Base-by-base conservation (phyloP, 2,888 invertebrate genomes). In the Platypus cylindrus region DNA sequence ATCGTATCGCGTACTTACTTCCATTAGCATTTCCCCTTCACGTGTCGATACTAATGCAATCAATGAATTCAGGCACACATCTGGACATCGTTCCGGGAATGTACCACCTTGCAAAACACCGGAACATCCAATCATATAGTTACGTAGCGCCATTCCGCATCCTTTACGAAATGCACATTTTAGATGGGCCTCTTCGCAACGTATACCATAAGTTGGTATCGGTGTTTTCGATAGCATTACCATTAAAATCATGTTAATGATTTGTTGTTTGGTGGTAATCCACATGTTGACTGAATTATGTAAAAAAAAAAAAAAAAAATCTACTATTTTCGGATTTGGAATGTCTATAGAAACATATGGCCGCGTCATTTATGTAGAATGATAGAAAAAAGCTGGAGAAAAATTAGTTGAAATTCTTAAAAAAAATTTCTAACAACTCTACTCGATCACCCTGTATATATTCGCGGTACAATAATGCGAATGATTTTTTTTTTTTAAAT, bases 31-130 rank as follows among this genome's bases (percentile, higher is more conserved):
- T 52, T 79, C 74, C 32, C 85, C 84, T 55, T 84, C 81, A 32
- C 77, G 78, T 1, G 83, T 82, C 16, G 82, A 78, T 0, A 78
- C 79, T 26, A 86, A 67, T 0, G 84, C 81, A 26, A 85, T 80
- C 23, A 86, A 68, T 0, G 85, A 79, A 53, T 80, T 73, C 48
- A 77, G 75, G 57, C 86, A 86, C 32, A 70, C 65, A 50, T 76
- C 73, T 0, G 81, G 77, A 54, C 87, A 86, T 33, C 59, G 57
- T 44, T 44, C 62, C 42, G 56, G 54, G 47, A 37, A 54, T 44
- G 36, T 51, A 36, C 48, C 61, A 17, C 74, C 70, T 28, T 75
- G 68, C 20, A 83, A 66, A 18, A 78, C 75, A 3, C 71, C 70
- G 5, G 75, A 73, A 55, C 86, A 87, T 48, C 75, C 73, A 43